Evolutionary conservation across 23 tunicate species (phyloP), one percentile per base, ranked within the genome.

Genomic region (Trididemnum nubilum): DNA sequence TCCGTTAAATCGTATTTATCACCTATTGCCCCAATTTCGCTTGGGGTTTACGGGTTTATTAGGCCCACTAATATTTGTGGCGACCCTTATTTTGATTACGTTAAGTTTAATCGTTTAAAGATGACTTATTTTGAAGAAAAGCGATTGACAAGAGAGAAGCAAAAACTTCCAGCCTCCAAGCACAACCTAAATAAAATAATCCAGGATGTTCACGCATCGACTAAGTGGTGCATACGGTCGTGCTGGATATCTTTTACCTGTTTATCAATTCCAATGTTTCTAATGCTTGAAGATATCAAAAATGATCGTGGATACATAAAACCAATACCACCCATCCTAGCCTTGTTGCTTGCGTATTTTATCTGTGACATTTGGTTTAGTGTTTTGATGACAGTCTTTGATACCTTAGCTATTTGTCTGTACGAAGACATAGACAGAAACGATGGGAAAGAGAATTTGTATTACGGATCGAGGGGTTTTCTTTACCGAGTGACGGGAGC

Each of bases 11-110:
- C 67, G 31, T 74, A 73, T 25, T 35, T 85, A 67, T 85, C 89
- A 19, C 83, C 90, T 22, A 51, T 40, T 30, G 63, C 83, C 21
- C 81, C 87, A 15, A 36, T 83, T 23, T 91, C 90, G 1, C 12
- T 91, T 21, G 97, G 97, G 15, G 76, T 91, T 23, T 81, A 91
- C 54, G 97, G 97, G 0, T 34, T 49, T 38, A 72, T 85, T 0
- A 50, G 40, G 35, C 29, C 59, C 25, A 85, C 87, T 5, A 79
- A 67, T 49, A 54, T 91, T 26, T 79, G 83, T 33, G 36, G 81
- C 28, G 71, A 77, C 54, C 4, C 38, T 12, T 57, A 77, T 77
- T 77, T 77, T 52, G 66, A 77, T 31, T 3, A 2, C 24, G 7
- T 4, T 2, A 24, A 23, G 23, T 77, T 57, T 25, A 52, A 54